phyloP scores from a whole-genome alignment of 2,888 invertebrate species.

The Anorthoa munda region DNA sequence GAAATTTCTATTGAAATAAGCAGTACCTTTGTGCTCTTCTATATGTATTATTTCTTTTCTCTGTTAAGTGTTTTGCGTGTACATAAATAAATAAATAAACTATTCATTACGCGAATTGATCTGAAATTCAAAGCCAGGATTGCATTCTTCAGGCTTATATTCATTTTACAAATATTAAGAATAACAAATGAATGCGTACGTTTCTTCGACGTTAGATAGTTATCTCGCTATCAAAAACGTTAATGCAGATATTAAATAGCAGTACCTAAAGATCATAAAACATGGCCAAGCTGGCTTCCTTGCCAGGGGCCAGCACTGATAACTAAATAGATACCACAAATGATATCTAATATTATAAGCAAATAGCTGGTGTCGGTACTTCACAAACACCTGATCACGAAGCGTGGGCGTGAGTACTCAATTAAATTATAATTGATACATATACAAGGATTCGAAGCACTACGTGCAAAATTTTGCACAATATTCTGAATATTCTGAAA shows the following conservation, averaged over 20 bases:
- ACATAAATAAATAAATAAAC: not conserved
- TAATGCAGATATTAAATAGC: slow-evolving; percentile 39
- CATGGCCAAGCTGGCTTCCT: slow-evolving; percentile 21
- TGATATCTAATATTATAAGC: slow-evolving; percentile 56
- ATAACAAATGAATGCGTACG: not conserved
- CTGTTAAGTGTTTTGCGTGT: no score
- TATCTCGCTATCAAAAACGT: slow-evolving; percentile 33
- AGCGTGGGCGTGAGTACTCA: slow-evolving; percentile 45
- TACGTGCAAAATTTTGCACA: slow-evolving; percentile 21
- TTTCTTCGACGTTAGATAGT: slow-evolving; percentile 7
- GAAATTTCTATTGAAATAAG: no score
- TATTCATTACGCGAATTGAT: not conserved
- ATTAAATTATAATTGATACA: slow-evolving; percentile 65
- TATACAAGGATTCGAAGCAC: slow-evolving; percentile 18
- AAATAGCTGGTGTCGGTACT: slow-evolving; percentile 54
- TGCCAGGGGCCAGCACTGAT: slow-evolving; percentile 49
- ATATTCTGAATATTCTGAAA: not conserved
- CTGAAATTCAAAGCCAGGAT: not conserved
- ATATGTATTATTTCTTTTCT: no score
- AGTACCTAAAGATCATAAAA: slow-evolving; percentile 51
- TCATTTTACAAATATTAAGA: not conserved
- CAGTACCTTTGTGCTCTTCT: no score
- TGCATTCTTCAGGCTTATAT: not conserved
- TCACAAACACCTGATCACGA: slow-evolving; percentile 63
- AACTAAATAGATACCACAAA: slow-evolving; percentile 54